Base-by-base conservation (phyloP, 2,113 vertebrate genomes). In the Genyomyrus donnyi region DNA sequence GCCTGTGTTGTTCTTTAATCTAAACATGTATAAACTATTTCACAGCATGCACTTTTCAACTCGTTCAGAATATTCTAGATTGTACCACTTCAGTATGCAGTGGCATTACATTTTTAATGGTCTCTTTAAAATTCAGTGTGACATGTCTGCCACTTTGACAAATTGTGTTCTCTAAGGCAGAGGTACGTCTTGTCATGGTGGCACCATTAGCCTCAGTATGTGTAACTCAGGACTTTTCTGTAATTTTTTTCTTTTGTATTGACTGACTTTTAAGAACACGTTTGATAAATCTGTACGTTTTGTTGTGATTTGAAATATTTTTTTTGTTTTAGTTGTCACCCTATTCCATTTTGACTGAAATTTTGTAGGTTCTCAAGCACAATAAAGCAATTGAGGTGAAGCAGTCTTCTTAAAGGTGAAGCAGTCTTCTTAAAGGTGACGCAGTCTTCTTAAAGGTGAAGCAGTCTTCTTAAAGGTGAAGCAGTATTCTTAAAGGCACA, bases 121-220 rank as follows among this genome's bases (percentile, higher is more conserved):
- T 87, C 31, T 87, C 85, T 53, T 87, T 87, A 87, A 87, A 87
- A 87, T 87, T 56, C 85, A 53, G 3, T 53, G 50, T 35, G 50
- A 87, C 85, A 87, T 27, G 85, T 56, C 85, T 56, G 27, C 31
- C 31, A 35, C 85, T 19, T 21, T 87, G 50, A 87, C 85, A 56
- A 87, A 87, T 87, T 52, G n/a, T 56, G 49, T 39, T 87, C 49
- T 87, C 13, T 87, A 87, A 87, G 21, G 49, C 48, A 87, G 84
- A 85, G 84, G 84, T 50, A 50, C 13, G 85, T 87, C 31, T 87
- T 87, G 50, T 56, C 50, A 53, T 56, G 39, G 50, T 31, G n/a
- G 85, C 6, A 19, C 85, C 85, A 39, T 87, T 87, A 87, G 85
- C 31, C 27, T 53, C 27, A 87, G 49, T 49, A 53, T 52, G 53